Percentiles rank a stretch among this genome's conserved stretches.
phyloP scores from a whole-genome alignment of 2,797 vertebrate genomes.

The Pygocentrus nattereri region DNA sequence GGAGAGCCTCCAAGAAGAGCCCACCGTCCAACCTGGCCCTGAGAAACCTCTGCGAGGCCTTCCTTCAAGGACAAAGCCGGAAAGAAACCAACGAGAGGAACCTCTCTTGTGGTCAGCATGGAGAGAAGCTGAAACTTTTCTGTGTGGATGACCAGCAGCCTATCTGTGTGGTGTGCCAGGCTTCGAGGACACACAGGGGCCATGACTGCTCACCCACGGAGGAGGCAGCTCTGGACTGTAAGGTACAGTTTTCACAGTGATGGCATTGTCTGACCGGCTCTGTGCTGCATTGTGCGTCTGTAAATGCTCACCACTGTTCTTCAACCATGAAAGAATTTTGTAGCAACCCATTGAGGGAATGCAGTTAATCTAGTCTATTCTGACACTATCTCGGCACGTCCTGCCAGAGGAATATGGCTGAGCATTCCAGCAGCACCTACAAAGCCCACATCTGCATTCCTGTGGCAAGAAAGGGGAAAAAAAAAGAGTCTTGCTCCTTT shows the following conservation, averaged over 20 bases:
- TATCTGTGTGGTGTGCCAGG: conserved; percentile 79
- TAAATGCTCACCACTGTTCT: conserved; percentile 28
- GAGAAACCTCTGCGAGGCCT: conserved; percentile 78
- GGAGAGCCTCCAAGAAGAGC: conserved; percentile 64
- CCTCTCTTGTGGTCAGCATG: conserved; percentile 70
- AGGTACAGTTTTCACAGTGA: conserved; percentile 68
- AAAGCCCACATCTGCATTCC: conserved; percentile 35
- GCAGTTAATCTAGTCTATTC: conserved; percentile 67
- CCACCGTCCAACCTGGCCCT: conserved; percentile 77
- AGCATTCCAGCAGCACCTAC: conserved; percentile 48
- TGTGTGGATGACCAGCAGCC: conserved; percentile 76
- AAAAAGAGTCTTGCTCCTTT: conserved; percentile 7
- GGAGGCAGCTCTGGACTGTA: conserved; percentile 76
- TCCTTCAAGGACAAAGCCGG: conserved; percentile 59
- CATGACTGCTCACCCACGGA: conserved; percentile 74
- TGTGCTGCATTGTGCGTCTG: conserved; percentile 14
- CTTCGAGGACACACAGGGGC: conserved; percentile 75
- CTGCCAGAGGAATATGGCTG: conserved; percentile 32
- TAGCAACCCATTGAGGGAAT: conserved; percentile 62
- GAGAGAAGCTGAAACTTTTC: conserved; percentile 79
- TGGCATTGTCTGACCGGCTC: conserved; percentile 7
- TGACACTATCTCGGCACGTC: conserved; percentile 40
- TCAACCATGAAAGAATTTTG: conserved; percentile 31
- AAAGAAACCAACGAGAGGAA: conserved; percentile 52
- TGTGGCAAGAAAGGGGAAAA: background rate